A percentile compares a stretch with the other conserved stretches of the same genome.
These are phyloP conservation scores for Sorex araneus DNA, from an alignment of 2,113 vertebrate species.

Conservation along the genomic window DNA sequence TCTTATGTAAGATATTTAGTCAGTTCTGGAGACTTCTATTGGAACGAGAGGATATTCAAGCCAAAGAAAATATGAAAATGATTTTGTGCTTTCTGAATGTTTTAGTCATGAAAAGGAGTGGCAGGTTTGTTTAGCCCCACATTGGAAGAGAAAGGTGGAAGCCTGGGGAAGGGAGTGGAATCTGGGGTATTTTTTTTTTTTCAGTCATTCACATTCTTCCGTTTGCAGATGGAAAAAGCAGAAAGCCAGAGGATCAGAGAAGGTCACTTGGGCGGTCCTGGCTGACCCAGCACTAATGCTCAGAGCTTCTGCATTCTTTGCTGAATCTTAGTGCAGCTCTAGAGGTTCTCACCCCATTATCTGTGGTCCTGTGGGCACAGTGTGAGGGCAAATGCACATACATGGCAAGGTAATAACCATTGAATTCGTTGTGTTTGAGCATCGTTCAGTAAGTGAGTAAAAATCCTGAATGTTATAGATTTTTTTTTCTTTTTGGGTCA, in stretches of 20 bases:
- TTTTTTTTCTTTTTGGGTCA: no score
- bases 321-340: fast-evolving
- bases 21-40: slow-evolving; percentile 44
- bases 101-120: slow-evolving; percentile 23
- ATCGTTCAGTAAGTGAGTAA: not conserved
- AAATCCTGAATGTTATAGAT: not conserved
- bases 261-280: slow-evolving; percentile 72
- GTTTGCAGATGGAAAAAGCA: slow-evolving; percentile 71
- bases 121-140: slow-evolving; percentile 31
- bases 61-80: slow-evolving; percentile 53
- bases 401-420: slow-evolving; percentile 29
- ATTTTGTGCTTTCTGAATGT: slow-evolving; percentile 6
- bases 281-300: slow-evolving; percentile 50
- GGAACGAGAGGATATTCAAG: slow-evolving; percentile 40
- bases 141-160: slow-evolving; percentile 65
- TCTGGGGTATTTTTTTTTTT: slow-evolving; percentile 55
- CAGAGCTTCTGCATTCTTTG: slow-evolving; percentile 16
- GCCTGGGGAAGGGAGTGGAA: slow-evolving; percentile 13
- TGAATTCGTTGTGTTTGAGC: slow-evolving; percentile 6
- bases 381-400: not conserved
- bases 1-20: slow-evolving; percentile 7
- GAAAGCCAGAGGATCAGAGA: slow-evolving; percentile 68
- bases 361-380: not conserved
- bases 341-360: not conserved
- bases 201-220: slow-evolving; percentile 57